These are phyloP conservation scores for Chydorus sphaericus DNA, from an alignment of 2,888 invertebrate species.

Conservation along the genomic window DNA sequence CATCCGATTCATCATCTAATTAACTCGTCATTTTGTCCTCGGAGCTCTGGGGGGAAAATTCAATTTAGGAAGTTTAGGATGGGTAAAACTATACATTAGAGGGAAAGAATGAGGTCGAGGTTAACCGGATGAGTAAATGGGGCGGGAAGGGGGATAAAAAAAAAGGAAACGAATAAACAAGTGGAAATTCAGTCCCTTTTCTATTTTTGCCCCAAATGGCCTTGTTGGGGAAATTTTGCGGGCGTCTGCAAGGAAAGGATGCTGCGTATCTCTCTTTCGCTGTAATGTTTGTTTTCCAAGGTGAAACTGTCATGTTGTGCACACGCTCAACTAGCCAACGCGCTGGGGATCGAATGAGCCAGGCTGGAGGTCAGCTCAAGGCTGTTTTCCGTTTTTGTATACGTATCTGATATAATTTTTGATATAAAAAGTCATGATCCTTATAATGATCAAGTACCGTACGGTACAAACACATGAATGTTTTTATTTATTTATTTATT, in stretches of 20 bases:
- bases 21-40: not conserved
- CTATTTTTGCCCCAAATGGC: not conserved
- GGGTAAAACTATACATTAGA: not conserved
- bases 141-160: not conserved
- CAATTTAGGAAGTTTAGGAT: not conserved
- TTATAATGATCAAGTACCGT: not conserved
- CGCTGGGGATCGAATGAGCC: not conserved
- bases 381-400: not conserved
- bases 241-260: not conserved
- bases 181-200: not conserved
- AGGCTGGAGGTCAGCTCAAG: slow-evolving; percentile 4
- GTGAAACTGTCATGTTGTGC: not conserved
- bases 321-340: not conserved
- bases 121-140: not conserved
- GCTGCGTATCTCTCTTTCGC: too few species aligned
- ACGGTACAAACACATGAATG: not conserved
- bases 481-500: not conserved
- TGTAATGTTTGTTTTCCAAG: slow-evolving; percentile 3
- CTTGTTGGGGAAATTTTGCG: not conserved
- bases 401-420: not conserved
- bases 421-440: not conserved
- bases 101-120: not conserved
- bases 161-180: not conserved
- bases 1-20: not conserved
- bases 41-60: not conserved